Evolutionary conservation across 92 coral and sea anemone species (phyloP), one percentile per base, ranked within the genome.

Genomic region (Pocillopora grandis): DNA sequence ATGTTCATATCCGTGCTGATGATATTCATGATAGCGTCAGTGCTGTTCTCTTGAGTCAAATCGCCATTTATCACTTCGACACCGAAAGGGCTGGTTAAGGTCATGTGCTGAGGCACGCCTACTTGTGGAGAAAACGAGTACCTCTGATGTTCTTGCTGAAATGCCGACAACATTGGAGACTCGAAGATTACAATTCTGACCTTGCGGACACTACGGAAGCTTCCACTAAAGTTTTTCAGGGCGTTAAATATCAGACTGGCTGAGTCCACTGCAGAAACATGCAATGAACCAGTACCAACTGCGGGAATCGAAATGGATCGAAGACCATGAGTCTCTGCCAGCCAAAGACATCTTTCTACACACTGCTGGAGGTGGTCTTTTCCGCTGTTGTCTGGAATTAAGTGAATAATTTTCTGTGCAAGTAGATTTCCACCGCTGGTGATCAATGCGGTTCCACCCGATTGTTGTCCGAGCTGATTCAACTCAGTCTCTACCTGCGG

Each of bases 181-280:
- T 92, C 86, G 81, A 74, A 92, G 60, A 92, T 76, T 27, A 92
- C 92, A 56, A 92, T 87, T 49, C 88, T 82, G n/a, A 92, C 77
- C 58, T 92, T 80, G 35, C 86, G 72, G 19, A 92, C 60, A 75
- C 42, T 79, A 49, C 74, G 77, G 13, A 76, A 60, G 65, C 19
- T 83, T 12, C 48, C 88, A 58, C 80, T 57, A 58, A 80, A 72
- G 57, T 69, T 86, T 14, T 62, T 72, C 69, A 92, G 62, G 58
- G 95, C 95, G 23, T 77, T 81, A 35, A 92, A 88, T 49, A 81
- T 87, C 27, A 85, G 78, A 48, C 78, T 83, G 42, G 95, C 95
- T 15, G 93, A 90, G 57, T 84, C 81, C 18, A 17, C 77, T 11
- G 35, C 87, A 13, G 90, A 63, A 23, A 90, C 62, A 23, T 85